Evolutionary conservation across 2,888 invertebrate genomes (phyloP).

Genomic region (Drosophila seclusa): DNA sequence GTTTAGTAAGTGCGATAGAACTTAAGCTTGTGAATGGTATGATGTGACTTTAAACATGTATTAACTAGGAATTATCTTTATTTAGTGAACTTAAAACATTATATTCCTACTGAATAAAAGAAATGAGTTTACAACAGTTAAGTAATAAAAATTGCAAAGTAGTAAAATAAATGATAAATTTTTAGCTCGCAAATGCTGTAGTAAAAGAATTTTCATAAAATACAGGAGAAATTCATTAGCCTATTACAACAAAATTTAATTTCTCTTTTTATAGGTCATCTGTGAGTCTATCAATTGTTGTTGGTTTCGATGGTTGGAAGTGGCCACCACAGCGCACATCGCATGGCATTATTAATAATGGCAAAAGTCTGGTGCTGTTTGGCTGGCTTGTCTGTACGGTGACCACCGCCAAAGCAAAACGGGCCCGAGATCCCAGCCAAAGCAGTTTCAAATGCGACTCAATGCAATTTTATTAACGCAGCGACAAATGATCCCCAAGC

Average conservation of each 20-base stretch:
- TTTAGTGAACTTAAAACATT: not conserved
- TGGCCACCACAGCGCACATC: conserved; percentile 57
- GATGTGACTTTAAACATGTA: not conserved
- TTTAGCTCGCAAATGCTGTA: not conserved
- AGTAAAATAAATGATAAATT: not conserved
- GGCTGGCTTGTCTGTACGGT: conserved; percentile 42
- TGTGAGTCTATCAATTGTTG: conserved; percentile 8
- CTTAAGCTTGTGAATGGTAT: too few relatives aligned
- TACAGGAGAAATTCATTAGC: not conserved
- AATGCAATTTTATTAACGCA: conserved; percentile 84
- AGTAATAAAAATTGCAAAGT: not conserved
- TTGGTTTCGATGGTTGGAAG: not conserved
- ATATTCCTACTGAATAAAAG: not conserved
- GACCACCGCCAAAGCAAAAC: conserved; percentile 75
- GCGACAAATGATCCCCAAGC: conserved; percentile 78
- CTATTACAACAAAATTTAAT: not conserved
- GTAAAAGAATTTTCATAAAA: not conserved
- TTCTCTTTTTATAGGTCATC: conserved; percentile 21
- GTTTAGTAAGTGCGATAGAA: not conserved
- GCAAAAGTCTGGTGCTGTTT: conserved; percentile 46
- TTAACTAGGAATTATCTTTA: not conserved
- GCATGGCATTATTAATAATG: conserved; percentile 74
- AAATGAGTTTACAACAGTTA: not conserved
- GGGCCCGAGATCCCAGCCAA: conserved; percentile 55
- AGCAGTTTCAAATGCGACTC: conserved; percentile 83